phyloP scores from a whole-genome alignment of 2,113 vertebrate species.

The Microtus ochrogaster region DNA sequence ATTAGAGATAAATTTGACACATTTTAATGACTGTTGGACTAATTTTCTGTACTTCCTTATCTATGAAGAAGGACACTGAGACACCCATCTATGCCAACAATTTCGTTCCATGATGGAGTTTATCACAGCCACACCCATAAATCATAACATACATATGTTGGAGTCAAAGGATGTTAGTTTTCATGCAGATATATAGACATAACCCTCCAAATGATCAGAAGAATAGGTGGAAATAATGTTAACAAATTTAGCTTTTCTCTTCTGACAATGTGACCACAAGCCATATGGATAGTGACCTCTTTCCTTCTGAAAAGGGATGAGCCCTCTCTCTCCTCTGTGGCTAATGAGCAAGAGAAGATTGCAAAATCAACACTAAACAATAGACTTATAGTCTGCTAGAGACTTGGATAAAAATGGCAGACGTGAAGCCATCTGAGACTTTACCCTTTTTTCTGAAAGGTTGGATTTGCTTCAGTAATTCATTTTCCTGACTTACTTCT shows the following conservation, averaged over 20 bases:
- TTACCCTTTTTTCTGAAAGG: not conserved
- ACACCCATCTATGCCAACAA: rapidly evolving
- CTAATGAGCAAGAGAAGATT: not conserved
- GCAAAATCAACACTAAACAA: rapidly evolving
- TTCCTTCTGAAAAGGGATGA: not conserved
- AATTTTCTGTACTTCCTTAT: not conserved
- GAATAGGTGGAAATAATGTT: not conserved
- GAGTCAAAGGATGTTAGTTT: not conserved
- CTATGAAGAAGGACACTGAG: not conserved
- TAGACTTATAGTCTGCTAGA: not conserved
- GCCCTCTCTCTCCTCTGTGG: not conserved
- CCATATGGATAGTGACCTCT: rapidly evolving
- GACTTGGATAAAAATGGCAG: not conserved
- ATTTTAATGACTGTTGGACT: not conserved
- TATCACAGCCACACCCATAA: too few species aligned
- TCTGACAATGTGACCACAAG: not conserved
- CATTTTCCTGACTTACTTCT: not conserved
- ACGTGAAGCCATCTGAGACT: not conserved
- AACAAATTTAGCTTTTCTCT: not conserved
- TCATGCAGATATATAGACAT: not conserved
- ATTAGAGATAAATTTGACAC: not conserved
- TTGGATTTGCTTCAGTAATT: not conserved
- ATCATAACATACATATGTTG: not conserved
- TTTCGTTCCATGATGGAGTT: not conserved
- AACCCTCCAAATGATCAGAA: not conserved